A percentile compares a stretch with the other conserved stretches of the same genome.
phyloP scores from a whole-genome alignment of 1,140 invertebrate species.

The Bombus superbus region DNA sequence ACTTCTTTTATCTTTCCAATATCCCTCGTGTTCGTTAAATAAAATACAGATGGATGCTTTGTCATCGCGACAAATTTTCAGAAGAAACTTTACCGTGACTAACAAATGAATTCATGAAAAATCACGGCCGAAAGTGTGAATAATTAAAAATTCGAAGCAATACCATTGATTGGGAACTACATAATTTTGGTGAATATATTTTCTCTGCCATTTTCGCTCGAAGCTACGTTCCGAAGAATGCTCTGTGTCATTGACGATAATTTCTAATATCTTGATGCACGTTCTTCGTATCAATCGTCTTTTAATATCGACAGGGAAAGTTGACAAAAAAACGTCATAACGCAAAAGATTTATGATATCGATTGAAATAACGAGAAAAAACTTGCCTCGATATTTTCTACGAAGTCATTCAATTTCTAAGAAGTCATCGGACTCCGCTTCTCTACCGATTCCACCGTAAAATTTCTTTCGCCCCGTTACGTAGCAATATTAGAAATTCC shows the following conservation, averaged over 20 bases:
- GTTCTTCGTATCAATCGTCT: neutral
- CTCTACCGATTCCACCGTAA: neutral
- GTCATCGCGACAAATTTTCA: neutral
- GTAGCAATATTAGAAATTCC: neutral
- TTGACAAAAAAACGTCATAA: too few species aligned
- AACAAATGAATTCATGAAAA: neutral
- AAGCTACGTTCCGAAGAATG: neutral
- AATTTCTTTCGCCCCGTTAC: neutral
- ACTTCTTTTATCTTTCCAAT: neutral
- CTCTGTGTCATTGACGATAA: neutral
- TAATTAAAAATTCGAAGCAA: too few species aligned
- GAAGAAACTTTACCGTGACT: neutral
- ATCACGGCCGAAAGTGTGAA: neutral
- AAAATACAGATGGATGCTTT: neutral
- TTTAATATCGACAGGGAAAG: neutral
- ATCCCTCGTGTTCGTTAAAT: neutral
- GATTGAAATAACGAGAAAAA: neutral
- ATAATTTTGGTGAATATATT: neutral
- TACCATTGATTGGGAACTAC: too few species aligned
- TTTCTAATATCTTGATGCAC: neutral
- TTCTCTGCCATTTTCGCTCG: neutral
- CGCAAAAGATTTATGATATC: neutral
- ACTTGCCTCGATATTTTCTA: neutral
- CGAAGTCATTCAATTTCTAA: neutral
- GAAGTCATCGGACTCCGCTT: neutral